Percentiles rank a stretch among this genome's conserved stretches.
Conservation (phyloP, 2,888 invertebrate genomes). For the Caenorhabditis imperialis region DNA sequence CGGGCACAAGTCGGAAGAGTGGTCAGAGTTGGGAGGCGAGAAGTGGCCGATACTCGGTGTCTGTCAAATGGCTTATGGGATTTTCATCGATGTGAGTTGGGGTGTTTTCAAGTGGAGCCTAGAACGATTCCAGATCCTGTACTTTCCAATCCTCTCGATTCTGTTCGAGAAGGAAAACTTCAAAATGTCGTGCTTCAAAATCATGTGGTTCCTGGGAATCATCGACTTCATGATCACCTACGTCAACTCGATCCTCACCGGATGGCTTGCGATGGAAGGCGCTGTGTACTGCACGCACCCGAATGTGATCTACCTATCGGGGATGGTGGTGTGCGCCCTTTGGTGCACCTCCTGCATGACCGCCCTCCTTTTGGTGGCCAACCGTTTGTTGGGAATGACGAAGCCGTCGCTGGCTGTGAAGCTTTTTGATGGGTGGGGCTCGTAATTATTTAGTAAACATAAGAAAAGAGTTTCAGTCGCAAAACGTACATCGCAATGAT, state of each 20-base stretch:
- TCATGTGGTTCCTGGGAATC: constrained; percentile 42
- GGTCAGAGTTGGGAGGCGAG: constrained; percentile 19
- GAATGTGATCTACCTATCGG: constrained; percentile 40
- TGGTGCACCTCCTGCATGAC: constrained; percentile 56
- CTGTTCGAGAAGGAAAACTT: constrained; percentile 36
- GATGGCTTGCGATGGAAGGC: constrained; percentile 43
- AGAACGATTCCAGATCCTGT: constrained; percentile 17
- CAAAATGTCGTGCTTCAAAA: constrained; percentile 47
- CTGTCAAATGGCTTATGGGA: constrained; percentile 20
- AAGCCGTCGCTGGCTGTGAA: constrained; percentile 23
- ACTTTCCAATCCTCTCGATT: constrained; percentile 31
- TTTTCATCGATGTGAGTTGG: constrained; percentile 27
- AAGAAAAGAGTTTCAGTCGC: constrained; percentile 15
- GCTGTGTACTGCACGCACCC: constrained; percentile 48
- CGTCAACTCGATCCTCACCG: constrained; percentile 35
- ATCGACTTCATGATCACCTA: constrained; percentile 38
- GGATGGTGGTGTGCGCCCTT: constrained; percentile 43
- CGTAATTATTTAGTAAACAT: no score
- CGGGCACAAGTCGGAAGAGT: constrained; percentile 24
- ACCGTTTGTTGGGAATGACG: constrained; percentile 46
- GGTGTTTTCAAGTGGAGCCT: neutral
- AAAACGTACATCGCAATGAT: constrained; percentile 37
- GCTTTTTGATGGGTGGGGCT: constrained; percentile 35
- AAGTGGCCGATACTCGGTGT: constrained; percentile 28
- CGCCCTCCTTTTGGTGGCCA: constrained; percentile 51